Conservation (phyloP, 2,113 vertebrate genomes). For the Epinephelus lanceolatus region DNA sequence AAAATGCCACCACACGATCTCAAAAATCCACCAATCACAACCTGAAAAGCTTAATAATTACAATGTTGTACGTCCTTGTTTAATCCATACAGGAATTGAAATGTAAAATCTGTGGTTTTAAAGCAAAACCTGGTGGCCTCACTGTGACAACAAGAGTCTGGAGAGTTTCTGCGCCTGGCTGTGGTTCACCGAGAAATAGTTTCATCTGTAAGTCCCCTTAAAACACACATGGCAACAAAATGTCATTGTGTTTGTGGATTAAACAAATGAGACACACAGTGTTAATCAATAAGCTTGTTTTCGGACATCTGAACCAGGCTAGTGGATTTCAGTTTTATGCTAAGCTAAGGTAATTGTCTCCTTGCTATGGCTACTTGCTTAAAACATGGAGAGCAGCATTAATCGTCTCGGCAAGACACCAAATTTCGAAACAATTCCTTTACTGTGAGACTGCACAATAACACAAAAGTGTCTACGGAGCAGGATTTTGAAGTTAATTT, state of each 20-base stretch:
- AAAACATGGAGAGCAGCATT: not conserved
- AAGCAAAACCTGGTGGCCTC: not conserved
- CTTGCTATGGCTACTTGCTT: not conserved
- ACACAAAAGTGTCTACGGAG: not conserved
- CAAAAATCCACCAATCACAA: too few species aligned
- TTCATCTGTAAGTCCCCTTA: not conserved
- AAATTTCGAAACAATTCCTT: not conserved
- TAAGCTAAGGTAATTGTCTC: not conserved
- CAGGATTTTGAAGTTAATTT: slow-evolving; percentile 22
- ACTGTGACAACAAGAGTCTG: not conserved
- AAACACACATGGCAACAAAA: not conserved
- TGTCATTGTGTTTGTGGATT: not conserved
- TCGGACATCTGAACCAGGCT: not conserved
- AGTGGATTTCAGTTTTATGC: not conserved
- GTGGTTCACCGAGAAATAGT: not conserved
- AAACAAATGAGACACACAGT: not conserved
- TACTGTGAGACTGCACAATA: not conserved
- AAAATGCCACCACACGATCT: not conserved
- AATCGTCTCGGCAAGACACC: not conserved
- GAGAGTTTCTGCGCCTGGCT: not conserved
- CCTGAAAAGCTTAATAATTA: too few species aligned
- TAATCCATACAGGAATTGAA: not conserved
- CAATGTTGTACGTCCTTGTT: too few species aligned
- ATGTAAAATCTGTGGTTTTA: not conserved
- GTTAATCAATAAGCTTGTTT: not conserved